Base-by-base conservation (phyloP, 2,888 invertebrate species). In the Oscheius sp. region DNA sequence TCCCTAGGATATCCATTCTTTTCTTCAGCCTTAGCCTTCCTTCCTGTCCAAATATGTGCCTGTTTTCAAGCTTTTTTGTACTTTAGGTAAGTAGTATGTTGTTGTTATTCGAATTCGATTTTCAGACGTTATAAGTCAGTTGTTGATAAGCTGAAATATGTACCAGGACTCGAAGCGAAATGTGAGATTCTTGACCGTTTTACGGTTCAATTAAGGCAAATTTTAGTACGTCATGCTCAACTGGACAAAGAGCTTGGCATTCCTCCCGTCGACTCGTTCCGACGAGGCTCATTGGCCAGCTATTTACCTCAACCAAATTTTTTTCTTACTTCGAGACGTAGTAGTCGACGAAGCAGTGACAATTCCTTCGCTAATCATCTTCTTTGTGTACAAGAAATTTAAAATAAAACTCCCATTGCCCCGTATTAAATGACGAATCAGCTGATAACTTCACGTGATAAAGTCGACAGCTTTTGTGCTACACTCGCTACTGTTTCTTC, bases 31-130 rank as follows among this genome's bases (percentile, higher is more conserved):
- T 67, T 83, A 9, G 78, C 81, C 8, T 82, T 83, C 67, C 71
- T 84, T 12, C 84, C 84, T 1, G 80, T 84, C 1, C 83, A 84
- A 71, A 72, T 81, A 24, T 80, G 81, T 65, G 81, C 79, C 6
- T 83, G 83, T 51, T 61, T 83, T 5, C 82, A 83, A 33, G 81
- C 83, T 0, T 78, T 79, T 51, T 62, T 81, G 24, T 82, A 81
- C 66, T 83, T 83, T 50, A 71, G 80, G 38, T 79, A 62, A 47
- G 72, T 62, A 22, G 14, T 28, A 22, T 3, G 12, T 47, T 24
- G 3, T 32, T 30, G 6, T 38, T 41, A 2, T 22, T 57, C 26
- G 6, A 30, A 12, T n/a, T 47, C 20, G 1, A 5, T 57, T 74
- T 67, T 50, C 44, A 62, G 79, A 56, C 61, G 80, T 17, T 80